phyloP scores from a whole-genome alignment of 2,888 invertebrate genomes.

The Diadegma fenestrale region DNA sequence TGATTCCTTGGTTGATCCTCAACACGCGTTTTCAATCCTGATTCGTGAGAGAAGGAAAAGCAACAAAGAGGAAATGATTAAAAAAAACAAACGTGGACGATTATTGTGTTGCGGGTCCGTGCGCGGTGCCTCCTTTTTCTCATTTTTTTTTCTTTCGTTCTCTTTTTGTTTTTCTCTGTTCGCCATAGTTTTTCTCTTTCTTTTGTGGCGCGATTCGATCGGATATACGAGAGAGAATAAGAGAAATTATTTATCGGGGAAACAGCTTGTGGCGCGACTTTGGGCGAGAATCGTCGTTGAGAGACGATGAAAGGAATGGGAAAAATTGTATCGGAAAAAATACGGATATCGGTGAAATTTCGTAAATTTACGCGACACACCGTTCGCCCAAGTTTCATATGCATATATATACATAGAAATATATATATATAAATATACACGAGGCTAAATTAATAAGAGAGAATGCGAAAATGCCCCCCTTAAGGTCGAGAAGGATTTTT shows the following conservation, averaged over 20 bases:
- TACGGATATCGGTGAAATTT: conserved; percentile 18
- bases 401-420: conserved; percentile 7
- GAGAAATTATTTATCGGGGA: conserved; percentile 46
- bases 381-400: conserved; percentile 70
- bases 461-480: conserved; percentile 72
- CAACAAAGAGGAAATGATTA: conserved; percentile 29
- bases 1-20: conserved; percentile 83
- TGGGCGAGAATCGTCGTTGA: not conserved
- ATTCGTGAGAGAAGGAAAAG: conserved; percentile 42
- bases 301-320: not conserved
- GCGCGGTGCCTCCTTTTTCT: conserved; percentile 26
- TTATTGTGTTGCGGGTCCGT: conserved; percentile 58
- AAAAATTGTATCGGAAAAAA: not conserved
- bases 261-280: not conserved
- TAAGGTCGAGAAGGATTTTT: conserved; percentile 65
- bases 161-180: conserved; percentile 3
- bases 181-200: conserved; percentile 1
- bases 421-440: conserved; percentile 50
- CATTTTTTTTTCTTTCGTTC: conserved; percentile 58
- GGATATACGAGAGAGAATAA: not conserved
- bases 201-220: conserved; percentile 42
- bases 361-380: conserved; percentile 64
- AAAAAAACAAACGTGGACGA: conserved; percentile 26
- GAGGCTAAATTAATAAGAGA: conserved; percentile 64
- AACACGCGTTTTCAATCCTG: conserved; percentile 78